These are phyloP conservation scores for Eudasyphora cyanicolor DNA, from an alignment of 2,888 invertebrate species.

Conservation along the genomic window DNA sequence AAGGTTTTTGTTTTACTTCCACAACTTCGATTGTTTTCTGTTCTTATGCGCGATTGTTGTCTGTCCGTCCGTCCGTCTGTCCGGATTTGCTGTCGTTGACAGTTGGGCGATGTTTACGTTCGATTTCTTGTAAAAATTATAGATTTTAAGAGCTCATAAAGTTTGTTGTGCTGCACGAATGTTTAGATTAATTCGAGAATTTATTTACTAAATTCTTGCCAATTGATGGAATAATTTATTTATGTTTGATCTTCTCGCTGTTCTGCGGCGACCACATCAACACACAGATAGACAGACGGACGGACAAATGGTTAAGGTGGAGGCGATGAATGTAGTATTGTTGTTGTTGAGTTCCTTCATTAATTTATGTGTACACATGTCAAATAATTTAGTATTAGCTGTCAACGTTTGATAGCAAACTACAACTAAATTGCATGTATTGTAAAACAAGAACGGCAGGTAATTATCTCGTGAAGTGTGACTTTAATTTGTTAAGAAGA, in stretches of 20 bases:
- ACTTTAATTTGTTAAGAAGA: no score
- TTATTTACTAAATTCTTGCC: conserved; percentile 33
- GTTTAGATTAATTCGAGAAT: conserved; percentile 41
- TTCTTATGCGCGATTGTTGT: not conserved
- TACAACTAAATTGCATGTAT: no score
- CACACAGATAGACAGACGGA: not conserved
- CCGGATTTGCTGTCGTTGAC: conserved; percentile 16
- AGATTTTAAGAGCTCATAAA: conserved; percentile 42
- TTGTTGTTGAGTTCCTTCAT: not conserved
- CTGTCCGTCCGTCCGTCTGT: not conserved
- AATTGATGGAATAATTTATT: conserved; percentile 35
- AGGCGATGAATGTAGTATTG: not conserved
- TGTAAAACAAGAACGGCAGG: no score
- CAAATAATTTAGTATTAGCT: not conserved
- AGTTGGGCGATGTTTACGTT: conserved; percentile 38
- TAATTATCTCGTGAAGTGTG: no score
- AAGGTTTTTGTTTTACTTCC: not conserved
- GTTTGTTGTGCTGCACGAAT: conserved; percentile 25
- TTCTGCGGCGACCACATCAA: not conserved
- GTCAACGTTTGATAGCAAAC: not conserved
- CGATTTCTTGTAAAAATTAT: conserved; percentile 45
- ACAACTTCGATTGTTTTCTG: conserved; percentile 3
- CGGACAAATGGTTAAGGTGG: not conserved
- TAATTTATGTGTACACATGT: not conserved
- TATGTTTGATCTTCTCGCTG: conserved; percentile 14